phyloP scores from a whole-genome alignment of 2,113 vertebrate species.

The Indicator maculatus region DNA sequence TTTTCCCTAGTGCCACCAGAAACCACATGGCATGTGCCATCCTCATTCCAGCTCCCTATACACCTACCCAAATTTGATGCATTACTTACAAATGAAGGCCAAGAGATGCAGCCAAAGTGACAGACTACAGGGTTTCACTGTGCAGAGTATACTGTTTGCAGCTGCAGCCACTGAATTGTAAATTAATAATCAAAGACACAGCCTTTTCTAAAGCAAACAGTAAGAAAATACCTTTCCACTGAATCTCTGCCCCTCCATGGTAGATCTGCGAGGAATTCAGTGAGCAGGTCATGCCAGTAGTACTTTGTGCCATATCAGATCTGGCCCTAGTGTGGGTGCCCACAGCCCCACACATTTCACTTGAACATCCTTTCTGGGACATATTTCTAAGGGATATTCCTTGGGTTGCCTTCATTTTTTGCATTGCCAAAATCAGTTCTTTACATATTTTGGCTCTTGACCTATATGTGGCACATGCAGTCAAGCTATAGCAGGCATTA shows the following conservation, averaged over 20 bases:
- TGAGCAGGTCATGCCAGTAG: neutral
- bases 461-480: neutral
- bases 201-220: neutral
- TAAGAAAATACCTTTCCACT: neutral
- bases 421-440: neutral
- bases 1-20: neutral
- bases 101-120: neutral
- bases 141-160: neutral
- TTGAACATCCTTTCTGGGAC: neutral
- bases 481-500: neutral
- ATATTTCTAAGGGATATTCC: fast-evolving
- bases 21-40: fast-evolving
- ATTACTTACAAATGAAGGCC: neutral
- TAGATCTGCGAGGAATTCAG: neutral
- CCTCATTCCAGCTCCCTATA: fast-evolving
- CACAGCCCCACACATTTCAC: neutral
- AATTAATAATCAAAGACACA: neutral
- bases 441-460: neutral
- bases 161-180: neutral
- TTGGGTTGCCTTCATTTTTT: neutral
- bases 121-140: neutral
- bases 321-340: fast-evolving
- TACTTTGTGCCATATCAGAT: neutral
- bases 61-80: fast-evolving
- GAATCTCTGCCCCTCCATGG: neutral